Conservation (phyloP, 2,797 vertebrate species). For the Geotrypetes seraphini region DNA sequence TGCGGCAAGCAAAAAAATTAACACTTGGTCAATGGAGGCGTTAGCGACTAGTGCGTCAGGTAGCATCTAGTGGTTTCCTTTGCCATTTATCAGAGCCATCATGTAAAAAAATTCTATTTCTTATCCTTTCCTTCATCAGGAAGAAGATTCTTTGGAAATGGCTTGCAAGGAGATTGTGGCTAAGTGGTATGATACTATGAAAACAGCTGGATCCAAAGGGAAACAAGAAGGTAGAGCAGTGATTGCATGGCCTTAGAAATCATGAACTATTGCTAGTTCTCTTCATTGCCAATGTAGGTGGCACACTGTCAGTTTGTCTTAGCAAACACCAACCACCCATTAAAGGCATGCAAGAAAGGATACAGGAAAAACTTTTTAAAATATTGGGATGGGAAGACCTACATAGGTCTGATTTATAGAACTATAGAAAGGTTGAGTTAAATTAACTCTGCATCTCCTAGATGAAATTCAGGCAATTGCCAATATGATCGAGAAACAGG, state of each 20-base stretch:
- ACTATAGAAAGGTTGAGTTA: no score
- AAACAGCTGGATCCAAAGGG: conserved; percentile 31
- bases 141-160: conserved; percentile 72
- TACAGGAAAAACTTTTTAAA: background rate
- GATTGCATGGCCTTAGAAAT: no score
- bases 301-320: no score
- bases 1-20: no score
- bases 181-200: conserved; percentile 71
- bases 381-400: no score
- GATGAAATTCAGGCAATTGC: conserved; percentile 85
- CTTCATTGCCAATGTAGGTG: no score
- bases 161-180: conserved; percentile 81
- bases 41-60: no score
- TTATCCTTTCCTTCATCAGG: conserved; percentile 50
- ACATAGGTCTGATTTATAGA: no score
- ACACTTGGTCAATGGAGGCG: no score
- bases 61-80: background rate
- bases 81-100: background rate
- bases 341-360: no score
- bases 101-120: background rate
- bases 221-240: conserved; percentile 61
- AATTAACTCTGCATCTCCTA: conserved; percentile 16
- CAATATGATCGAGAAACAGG: conserved; percentile 93
- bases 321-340: no score
- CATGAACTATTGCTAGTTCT: no score